Evolutionary conservation across 2,888 invertebrate genomes (phyloP).

Genomic region (Lingula anatina): DNA sequence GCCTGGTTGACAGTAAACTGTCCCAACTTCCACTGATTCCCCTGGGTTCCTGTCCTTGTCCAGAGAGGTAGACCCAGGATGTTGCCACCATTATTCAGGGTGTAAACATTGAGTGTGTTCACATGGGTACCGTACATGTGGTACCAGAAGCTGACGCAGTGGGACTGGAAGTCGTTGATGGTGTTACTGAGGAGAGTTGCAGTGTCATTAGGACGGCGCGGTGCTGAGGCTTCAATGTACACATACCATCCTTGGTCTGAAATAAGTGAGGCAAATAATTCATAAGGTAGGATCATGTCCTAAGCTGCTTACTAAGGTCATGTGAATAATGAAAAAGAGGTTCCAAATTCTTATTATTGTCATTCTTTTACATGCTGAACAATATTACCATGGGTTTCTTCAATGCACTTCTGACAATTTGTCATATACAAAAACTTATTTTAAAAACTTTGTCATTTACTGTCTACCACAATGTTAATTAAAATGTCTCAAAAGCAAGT

Average conservation of each 20-base stretch:
- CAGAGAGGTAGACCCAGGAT: constrained; percentile 13
- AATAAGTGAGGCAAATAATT: neutral
- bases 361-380: too few relatives aligned
- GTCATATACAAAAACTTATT: too few relatives aligned
- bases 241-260: constrained; percentile 51
- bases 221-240: constrained; percentile 59
- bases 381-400: too few relatives aligned
- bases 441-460: too few relatives aligned
- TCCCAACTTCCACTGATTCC: constrained; percentile 31
- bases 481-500: neutral
- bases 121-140: constrained; percentile 36
- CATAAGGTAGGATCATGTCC: too few relatives aligned
- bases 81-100: neutral
- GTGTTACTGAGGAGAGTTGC: constrained; percentile 53
- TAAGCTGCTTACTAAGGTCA: too few relatives aligned
- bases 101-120: constrained; percentile 29
- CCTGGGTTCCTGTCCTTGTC: constrained; percentile 28
- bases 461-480: too few relatives aligned
- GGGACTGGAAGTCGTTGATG: constrained; percentile 16
- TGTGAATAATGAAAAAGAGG: too few relatives aligned
- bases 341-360: too few relatives aligned
- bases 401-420: too few relatives aligned
- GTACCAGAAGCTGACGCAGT: constrained; percentile 27
- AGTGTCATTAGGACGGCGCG: constrained; percentile 58
- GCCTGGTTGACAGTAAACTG: constrained; percentile 10